A percentile compares a stretch with the other conserved stretches of the same genome.
These are phyloP conservation scores for Stegostoma tigrinum DNA, from an alignment of 2,113 vertebrate species.

Conservation along the genomic window DNA sequence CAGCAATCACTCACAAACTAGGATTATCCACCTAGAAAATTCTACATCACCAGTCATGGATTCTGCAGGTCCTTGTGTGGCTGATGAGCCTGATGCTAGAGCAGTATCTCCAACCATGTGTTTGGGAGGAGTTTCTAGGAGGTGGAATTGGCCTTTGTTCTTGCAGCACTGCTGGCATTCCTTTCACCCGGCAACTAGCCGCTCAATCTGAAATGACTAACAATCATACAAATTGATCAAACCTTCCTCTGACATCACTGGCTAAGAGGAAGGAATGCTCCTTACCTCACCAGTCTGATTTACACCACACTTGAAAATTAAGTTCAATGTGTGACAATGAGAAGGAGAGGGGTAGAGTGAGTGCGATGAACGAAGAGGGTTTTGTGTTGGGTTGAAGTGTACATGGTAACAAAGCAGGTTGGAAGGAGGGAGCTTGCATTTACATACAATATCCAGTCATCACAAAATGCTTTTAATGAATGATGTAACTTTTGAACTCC, in stretches of 20 bases:
- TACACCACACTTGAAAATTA: not conserved
- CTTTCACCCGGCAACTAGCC: not conserved
- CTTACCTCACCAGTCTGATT: not conserved
- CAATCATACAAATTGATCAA: not conserved
- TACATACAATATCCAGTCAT: not conserved
- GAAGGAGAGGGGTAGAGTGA: not conserved
- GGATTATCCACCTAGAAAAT: too few relatives aligned
- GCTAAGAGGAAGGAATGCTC: not conserved
- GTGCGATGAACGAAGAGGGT: not conserved
- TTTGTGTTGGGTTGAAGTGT: not conserved
- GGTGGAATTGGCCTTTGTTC: too few relatives aligned
- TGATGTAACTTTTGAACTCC: not conserved
- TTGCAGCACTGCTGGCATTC: too few relatives aligned
- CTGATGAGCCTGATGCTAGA: too few relatives aligned
- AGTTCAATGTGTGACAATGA: not conserved
- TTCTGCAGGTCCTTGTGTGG: too few relatives aligned
- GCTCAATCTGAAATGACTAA: not conserved
- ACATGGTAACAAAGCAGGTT: not conserved
- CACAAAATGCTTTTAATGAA: not conserved
- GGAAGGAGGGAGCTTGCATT: not conserved
- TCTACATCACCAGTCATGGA: too few relatives aligned
- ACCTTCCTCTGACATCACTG: not conserved
- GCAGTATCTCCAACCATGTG: too few relatives aligned
- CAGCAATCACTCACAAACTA: too few relatives aligned
- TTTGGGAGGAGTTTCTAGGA: too few relatives aligned